These are phyloP conservation scores for Aptenodytes patagonicus DNA, from an alignment of 2,113 vertebrate species.

Conservation along the genomic window DNA sequence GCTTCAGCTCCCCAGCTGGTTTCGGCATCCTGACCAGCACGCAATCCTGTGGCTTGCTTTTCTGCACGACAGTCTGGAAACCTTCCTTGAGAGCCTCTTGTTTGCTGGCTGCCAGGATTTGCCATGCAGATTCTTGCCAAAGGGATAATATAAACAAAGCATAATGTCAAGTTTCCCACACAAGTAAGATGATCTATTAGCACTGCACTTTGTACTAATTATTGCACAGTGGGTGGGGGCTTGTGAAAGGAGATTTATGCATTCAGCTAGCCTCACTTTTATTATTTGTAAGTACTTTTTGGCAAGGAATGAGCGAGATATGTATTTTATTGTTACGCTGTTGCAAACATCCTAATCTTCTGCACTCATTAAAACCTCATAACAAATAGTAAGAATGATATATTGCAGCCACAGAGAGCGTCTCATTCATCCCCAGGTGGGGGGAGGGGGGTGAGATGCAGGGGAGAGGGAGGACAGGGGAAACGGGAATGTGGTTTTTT, in stretches of 20 bases:
- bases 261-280: constrained; percentile 70
- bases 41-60: constrained; percentile 62
- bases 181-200: constrained; percentile 70
- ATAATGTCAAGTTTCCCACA: constrained; percentile 72
- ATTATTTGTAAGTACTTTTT: constrained; percentile 71
- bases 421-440: constrained; percentile 52
- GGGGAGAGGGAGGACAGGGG: background rate
- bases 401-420: constrained; percentile 28
- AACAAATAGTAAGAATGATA: constrained; percentile 70
- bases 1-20: constrained; percentile 61
- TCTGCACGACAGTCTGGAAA: constrained; percentile 64
- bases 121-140: constrained; percentile 69
- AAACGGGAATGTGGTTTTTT: background rate
- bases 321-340: constrained; percentile 64
- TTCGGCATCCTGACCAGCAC: constrained; percentile 63
- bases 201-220: constrained; percentile 72
- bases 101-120: constrained; percentile 68
- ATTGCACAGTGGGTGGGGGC: constrained; percentile 71
- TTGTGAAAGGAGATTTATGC: constrained; percentile 69
- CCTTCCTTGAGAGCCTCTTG: constrained; percentile 65
- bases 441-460: background rate
- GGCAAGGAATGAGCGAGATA: constrained; percentile 64
- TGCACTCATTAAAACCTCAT: constrained; percentile 66
- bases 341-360: constrained; percentile 66
- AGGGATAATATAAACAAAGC: constrained; percentile 70